A percentile compares a stretch with the other conserved stretches of the same genome.
Conservation (phyloP, 2,113 vertebrate species). For the Nicator chloris region DNA sequence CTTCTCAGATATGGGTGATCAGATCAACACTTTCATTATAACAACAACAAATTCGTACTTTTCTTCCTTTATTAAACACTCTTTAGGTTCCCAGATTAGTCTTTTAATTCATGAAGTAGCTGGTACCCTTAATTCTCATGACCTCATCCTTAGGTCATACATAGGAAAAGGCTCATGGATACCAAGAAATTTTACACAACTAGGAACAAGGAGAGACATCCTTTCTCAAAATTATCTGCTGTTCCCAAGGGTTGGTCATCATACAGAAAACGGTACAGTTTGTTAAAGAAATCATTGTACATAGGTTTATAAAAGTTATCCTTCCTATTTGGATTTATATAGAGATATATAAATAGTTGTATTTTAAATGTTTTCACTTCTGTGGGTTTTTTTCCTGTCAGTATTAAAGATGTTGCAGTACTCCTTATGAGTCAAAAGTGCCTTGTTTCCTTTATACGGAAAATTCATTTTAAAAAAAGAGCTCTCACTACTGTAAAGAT, state of each 20-base stretch:
- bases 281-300: not conserved
- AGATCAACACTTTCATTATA: not conserved
- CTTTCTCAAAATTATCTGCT: not conserved
- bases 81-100: not conserved
- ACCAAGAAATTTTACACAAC: not conserved
- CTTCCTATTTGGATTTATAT: not conserved
- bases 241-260: not conserved
- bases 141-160: not conserved
- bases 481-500: slow-evolving; percentile 51
- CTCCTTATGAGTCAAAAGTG: slow-evolving; percentile 18
- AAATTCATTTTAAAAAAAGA: not conserved
- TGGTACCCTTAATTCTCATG: not conserved
- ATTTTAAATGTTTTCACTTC: not conserved
- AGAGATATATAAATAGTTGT: not conserved
- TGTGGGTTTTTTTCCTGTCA: not conserved
- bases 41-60: not conserved
- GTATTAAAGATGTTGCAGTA: not conserved
- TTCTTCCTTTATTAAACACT: not conserved
- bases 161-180: not conserved
- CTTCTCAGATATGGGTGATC: not conserved
- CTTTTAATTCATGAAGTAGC: not conserved
- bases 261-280: not conserved
- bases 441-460: slow-evolving; percentile 16
- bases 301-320: not conserved
- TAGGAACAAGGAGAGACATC: not conserved